These are phyloP conservation scores for Julus scandinavius DNA, from an alignment of 2,888 invertebrate species.

Conservation along the genomic window DNA sequence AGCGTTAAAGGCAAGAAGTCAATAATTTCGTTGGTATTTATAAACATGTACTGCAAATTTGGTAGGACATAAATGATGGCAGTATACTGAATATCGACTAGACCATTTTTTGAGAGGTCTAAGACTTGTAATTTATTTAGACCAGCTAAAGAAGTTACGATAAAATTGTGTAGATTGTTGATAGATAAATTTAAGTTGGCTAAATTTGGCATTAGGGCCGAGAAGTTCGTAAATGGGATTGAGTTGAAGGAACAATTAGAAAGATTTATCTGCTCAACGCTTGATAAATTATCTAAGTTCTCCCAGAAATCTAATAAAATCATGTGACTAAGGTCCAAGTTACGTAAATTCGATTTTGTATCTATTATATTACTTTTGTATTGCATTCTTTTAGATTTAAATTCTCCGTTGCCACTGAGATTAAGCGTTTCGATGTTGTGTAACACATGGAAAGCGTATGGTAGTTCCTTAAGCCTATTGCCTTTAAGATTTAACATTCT, in stretches of 20 bases:
- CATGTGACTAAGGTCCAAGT: slow-evolving; percentile 42
- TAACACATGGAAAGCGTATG: neutral
- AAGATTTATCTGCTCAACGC: too few species aligned
- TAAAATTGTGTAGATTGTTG: too few species aligned
- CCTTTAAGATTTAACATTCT: slow-evolving; percentile 9
- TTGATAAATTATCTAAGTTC: neutral
- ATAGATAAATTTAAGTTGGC: too few species aligned
- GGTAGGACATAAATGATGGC: neutral
- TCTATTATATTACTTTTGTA: neutral
- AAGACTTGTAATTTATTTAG: neutral
- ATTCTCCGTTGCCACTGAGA: neutral
- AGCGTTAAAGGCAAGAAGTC: neutral
- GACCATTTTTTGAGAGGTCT: neutral
- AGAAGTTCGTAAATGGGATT: too few species aligned
- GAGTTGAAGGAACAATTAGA: slow-evolving; percentile 4
- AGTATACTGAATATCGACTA: neutral
- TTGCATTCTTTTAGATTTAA: neutral
- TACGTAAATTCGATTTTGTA: neutral
- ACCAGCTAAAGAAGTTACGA: neutral
- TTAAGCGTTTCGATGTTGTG: neutral
- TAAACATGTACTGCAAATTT: neutral
- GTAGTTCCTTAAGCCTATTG: slow-evolving; percentile 2
- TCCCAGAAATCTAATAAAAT: neutral
- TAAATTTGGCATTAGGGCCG: too few species aligned
- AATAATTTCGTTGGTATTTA: neutral